Percentiles rank a stretch among this genome's conserved stretches.
Conservation (phyloP, 2,113 vertebrate species). For the Ranitomeya imitator region DNA sequence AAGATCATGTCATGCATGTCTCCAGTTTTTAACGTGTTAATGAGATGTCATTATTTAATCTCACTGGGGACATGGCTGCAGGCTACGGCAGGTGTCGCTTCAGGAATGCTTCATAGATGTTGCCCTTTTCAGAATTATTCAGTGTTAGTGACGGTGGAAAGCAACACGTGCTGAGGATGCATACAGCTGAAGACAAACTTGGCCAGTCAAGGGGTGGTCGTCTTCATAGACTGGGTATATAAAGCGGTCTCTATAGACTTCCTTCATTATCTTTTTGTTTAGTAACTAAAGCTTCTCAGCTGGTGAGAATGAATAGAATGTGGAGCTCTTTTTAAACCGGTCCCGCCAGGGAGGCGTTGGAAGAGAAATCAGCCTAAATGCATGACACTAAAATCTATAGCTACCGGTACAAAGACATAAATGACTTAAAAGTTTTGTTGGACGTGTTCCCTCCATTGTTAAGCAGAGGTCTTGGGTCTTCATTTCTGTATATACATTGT, state of each 20-base stretch:
- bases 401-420: slow-evolving; percentile 45
- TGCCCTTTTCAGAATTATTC: slow-evolving; percentile 61
- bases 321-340: slow-evolving; percentile 62
- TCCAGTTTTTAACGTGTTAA: slow-evolving; percentile 41
- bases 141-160: slow-evolving; percentile 67
- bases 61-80: slow-evolving; percentile 44
- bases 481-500: slow-evolving; percentile 27
- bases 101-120: slow-evolving; percentile 64
- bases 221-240: slow-evolving; percentile 69
- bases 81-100: slow-evolving; percentile 70
- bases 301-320: slow-evolving; percentile 72
- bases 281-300: slow-evolving; percentile 71
- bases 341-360: slow-evolving; percentile 54
- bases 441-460: slow-evolving; percentile 37
- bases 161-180: slow-evolving; percentile 58
- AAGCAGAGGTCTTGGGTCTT: slow-evolving; percentile 2
- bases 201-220: slow-evolving; percentile 69
- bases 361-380: slow-evolving; percentile 28
- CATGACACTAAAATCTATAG: slow-evolving; percentile 51
- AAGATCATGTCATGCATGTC: slow-evolving; percentile 40
- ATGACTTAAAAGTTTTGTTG: slow-evolving; percentile 45
- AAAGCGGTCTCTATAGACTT: slow-evolving; percentile 68
- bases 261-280: slow-evolving; percentile 62
- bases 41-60: slow-evolving; percentile 47
- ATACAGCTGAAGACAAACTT: slow-evolving; percentile 69